Base-by-base conservation (phyloP, 2,888 invertebrate species). In the Rhabditophanes sp. region DNA sequence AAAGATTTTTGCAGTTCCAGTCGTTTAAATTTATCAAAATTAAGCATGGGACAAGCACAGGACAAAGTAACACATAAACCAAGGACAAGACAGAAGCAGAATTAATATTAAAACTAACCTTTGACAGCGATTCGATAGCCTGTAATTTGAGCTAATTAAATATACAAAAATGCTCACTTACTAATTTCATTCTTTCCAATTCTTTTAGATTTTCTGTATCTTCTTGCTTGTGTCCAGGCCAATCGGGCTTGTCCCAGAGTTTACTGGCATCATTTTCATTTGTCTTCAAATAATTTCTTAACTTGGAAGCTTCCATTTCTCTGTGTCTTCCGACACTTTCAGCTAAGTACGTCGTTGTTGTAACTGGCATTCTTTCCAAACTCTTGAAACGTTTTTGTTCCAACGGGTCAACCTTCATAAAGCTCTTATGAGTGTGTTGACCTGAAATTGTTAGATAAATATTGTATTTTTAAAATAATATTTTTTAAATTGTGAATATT, bases 241-340 rank as follows among this genome's bases (percentile, higher is more conserved):
- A 54, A 26, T 43, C 50, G 8, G 64, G 61, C 40, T 63, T 64
- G 40, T 63, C 50, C 64, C 64, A 64, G 14, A 58, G 58, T 40
- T 56, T 45, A 41, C 63, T 64, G 16, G 56, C 63, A 31, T 63
- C 63, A 26, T 44, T 47, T 39, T 65, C 63, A 15, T 51, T 51
- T 6, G 54, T 56, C 37, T 56, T 56, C 29, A 64, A 37, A 19
- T 53, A 52, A 21, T 62, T 50, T 26, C 43, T 42, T 16, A 63
- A 45, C 18, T 44, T 41, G n/a, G 54, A 54, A 17, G 46, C 50
- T 28, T 57, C 58, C 37, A 48, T 39, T 16, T 56, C 56, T 17
- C 62, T 51, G 41, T 64, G 64, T 14, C 64, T 46, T 28, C 64
- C 50, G 22, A 64, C 42, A 35, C 52, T 52, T 34, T 64, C 57